Evolutionary conservation across 1,140 invertebrate species (phyloP).

Genomic region (Nebria ingens): DNA sequence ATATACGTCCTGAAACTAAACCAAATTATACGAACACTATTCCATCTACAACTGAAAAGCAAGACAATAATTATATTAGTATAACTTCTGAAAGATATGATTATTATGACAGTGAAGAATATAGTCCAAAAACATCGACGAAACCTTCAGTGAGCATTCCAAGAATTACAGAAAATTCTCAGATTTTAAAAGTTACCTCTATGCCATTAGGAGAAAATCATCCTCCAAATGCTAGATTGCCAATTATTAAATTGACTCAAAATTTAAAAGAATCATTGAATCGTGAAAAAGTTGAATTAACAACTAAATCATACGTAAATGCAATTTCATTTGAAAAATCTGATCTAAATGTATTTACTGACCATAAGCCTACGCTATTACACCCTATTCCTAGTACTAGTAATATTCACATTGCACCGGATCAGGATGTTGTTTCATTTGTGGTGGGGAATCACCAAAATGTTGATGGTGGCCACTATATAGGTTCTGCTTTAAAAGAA

Average conservation of each 20-base stretch:
- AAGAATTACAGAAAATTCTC: not conserved
- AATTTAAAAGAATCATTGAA: conserved; percentile 31
- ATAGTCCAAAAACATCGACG: not conserved
- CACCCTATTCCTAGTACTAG: conserved; percentile 44
- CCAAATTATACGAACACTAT: too few relatives aligned
- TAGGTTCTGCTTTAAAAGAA: conserved; percentile 35
- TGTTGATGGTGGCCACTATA: conserved; percentile 40
- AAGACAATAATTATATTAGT: conserved; percentile 13
- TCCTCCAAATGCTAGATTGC: conserved; percentile 19
- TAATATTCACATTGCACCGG: conserved; percentile 49
- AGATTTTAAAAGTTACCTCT: conserved; percentile 26
- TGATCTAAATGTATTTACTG: conserved; percentile 1
- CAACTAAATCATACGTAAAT: conserved; percentile 17
- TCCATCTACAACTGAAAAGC: not conserved
- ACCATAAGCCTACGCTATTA: conserved; percentile 10
- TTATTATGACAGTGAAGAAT: not conserved
- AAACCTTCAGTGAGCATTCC: not conserved
- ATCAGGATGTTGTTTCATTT: conserved; percentile 51
- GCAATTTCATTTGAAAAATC: not conserved
- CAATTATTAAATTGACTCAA: conserved; percentile 30
- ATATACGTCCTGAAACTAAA: too few relatives aligned
- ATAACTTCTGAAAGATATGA: conserved; percentile 2
- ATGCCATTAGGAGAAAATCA: conserved; percentile 33
- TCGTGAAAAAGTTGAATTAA: conserved; percentile 26
- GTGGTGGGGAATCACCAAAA: conserved; percentile 51